Evolutionary conservation across 2,797 vertebrate genomes (phyloP), one percentile per base, ranked within the genome.

Genomic region (Gymnodraco acuticeps): DNA sequence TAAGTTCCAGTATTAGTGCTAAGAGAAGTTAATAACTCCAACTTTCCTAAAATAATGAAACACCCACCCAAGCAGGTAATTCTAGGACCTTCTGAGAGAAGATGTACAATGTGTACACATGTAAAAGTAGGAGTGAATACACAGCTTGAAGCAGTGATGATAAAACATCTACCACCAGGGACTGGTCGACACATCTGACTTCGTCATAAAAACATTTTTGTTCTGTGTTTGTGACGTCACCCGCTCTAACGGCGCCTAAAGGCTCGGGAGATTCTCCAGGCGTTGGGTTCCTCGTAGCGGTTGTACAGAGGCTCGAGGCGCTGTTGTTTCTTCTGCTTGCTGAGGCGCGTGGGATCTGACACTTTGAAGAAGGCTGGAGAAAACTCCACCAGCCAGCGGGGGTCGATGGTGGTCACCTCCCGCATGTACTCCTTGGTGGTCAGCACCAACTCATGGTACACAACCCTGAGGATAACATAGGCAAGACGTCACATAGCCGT

Each of bases 381-480:
- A 43, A 99, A 99, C 80, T 99, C 98, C 73, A 99, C 98, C 78
- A 99, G 96, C 98, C 98, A 99, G 74, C 98, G 96, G 0, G 98
- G 97, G 78, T 99, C 98, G 0, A 99, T 99, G 64, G 98, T 99
- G 0, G 98, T 99, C 88, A 99, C 98, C 79, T 99, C 98, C 0
- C 98, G 94, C 98, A 99, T 99, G 84, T 99, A 99, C 33, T 99
- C 98, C 88, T 99, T 99, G 15, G 98, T 99, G 75, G 98, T 99
- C 83, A 99, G 92, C 79, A 99, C 98, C 88, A 99, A 86, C 64
- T 99, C 98, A 0, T 99, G 98, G 83, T 99, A 99, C 9, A 99
- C 98, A 12, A 99, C 98, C 98, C 98, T 99, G 53, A 7, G 5
- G 27, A 65, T 0, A 0, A 50, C 14, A 76, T 1, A 59, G 0